phyloP scores from a whole-genome alignment of 1,140 invertebrate species.

The Sycophaga agraensis region DNA sequence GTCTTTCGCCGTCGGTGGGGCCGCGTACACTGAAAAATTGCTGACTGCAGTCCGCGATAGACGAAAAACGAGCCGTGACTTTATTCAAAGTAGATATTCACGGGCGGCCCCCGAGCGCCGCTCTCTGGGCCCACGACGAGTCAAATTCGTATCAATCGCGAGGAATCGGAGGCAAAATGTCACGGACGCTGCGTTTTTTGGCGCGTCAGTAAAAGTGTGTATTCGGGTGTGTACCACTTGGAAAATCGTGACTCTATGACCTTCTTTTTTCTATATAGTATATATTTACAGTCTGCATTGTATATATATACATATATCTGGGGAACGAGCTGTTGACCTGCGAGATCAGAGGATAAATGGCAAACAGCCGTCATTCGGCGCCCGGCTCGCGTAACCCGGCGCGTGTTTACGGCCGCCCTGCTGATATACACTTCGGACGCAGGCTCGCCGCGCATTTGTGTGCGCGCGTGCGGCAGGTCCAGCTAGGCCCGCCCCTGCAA shows the following conservation, averaged over 20 bases:
- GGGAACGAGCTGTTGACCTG: slow-evolving; percentile 31
- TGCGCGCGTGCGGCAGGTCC: too few relatives aligned
- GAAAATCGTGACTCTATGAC: too few relatives aligned
- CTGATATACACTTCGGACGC: slow-evolving; percentile 9
- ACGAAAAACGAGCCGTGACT: not conserved
- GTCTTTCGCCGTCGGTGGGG: not conserved
- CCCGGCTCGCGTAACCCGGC: slow-evolving; percentile 18
- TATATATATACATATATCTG: too few relatives aligned
- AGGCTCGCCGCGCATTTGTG: not conserved
- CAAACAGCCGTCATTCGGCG: slow-evolving; percentile 36
- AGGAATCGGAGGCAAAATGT: slow-evolving; percentile 16
- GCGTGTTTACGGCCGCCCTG: slow-evolving; percentile 7
- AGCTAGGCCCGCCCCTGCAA: too few relatives aligned
- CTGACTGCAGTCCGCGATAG: too few relatives aligned
- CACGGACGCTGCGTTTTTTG: not conserved
- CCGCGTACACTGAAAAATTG: too few relatives aligned
- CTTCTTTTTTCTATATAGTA: too few relatives aligned
- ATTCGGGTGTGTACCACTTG: too few relatives aligned
- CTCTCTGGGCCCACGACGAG: not conserved
- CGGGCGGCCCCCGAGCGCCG: too few relatives aligned
- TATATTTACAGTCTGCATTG: too few relatives aligned
- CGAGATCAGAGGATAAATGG: slow-evolving; percentile 36
- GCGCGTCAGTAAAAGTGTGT: too few relatives aligned
- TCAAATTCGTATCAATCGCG: slow-evolving; percentile 22
- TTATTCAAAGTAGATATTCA: slow-evolving; percentile 6